Conservation (phyloP, 1,140 invertebrate genomes). For the Hyles euphorbiae region DNA sequence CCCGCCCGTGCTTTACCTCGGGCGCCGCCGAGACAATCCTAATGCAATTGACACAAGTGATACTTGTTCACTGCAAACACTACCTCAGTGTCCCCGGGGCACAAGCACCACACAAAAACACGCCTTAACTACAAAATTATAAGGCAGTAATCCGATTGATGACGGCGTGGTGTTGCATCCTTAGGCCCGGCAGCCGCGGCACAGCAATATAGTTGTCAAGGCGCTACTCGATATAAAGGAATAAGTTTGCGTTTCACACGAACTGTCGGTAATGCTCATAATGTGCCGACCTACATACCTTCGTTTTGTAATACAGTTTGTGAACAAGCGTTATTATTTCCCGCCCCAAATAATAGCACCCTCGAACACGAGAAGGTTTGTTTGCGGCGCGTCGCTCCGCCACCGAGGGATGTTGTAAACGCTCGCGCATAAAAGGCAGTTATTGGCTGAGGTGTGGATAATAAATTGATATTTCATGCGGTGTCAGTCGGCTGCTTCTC, state of each 20-base stretch:
- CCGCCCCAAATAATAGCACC: too few species aligned
- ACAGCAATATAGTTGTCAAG: slow-evolving; percentile 9
- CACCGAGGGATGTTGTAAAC: too few species aligned
- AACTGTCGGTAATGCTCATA: neutral
- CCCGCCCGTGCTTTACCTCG: too few species aligned
- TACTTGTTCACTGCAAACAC: neutral
- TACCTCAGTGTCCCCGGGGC: neutral
- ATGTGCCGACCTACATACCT: slow-evolving; percentile 3
- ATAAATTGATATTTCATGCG: too few species aligned
- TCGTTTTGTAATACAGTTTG: neutral
- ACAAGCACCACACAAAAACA: neutral
- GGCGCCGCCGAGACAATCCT: too few species aligned
- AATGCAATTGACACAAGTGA: slow-evolving; percentile 7
- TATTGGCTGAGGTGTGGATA: too few species aligned
- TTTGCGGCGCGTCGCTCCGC: too few species aligned
- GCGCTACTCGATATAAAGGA: neutral
- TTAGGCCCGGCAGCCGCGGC: neutral
- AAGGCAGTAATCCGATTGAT: neutral
- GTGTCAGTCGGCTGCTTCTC: too few species aligned
- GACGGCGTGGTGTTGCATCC: too few species aligned
- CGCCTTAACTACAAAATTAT: neutral
- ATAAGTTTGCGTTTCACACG: slow-evolving; percentile 11
- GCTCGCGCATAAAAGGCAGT: too few species aligned
- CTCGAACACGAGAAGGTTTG: too few species aligned
- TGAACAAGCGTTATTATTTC: too few species aligned